Evolutionary conservation across 1,140 invertebrate genomes (phyloP).

Genomic region (Leptopilina clavipes): DNA sequence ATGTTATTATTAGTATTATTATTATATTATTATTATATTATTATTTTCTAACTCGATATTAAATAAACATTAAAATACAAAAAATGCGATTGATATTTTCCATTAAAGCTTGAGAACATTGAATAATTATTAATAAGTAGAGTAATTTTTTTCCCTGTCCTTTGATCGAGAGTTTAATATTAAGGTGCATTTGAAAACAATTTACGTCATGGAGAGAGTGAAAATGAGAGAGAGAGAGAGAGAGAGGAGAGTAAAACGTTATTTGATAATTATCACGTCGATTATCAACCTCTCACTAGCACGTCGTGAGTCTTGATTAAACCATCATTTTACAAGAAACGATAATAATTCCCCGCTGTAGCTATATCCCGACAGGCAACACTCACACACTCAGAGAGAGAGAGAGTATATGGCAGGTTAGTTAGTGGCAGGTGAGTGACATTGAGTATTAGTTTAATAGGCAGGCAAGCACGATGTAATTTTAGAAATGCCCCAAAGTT

Average conservation of each 20-base stretch:
- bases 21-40: too few species aligned
- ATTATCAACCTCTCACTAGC: background rate
- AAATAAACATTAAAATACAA: too few species aligned
- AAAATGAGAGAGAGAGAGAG: too few species aligned
- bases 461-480: constrained; percentile 39
- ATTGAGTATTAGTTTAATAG: constrained; percentile 51
- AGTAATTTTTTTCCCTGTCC: background rate
- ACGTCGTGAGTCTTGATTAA: constrained; percentile 35
- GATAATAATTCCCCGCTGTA: constrained; percentile 40
- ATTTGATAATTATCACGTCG: constrained; percentile 34
- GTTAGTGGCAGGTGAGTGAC: constrained; percentile 29
- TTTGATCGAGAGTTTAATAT: background rate
- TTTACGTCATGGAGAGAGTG: background rate
- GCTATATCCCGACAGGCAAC: constrained; percentile 26
- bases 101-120: too few species aligned
- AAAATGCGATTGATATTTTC: too few species aligned
- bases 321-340: constrained; percentile 37
- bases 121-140: background rate
- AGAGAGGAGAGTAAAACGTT: background rate
- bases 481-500: constrained; percentile 22
- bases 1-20: too few species aligned
- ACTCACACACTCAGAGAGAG: too few species aligned
- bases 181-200: background rate
- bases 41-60: too few species aligned
- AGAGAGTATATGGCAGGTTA: constrained; percentile 4